phyloP scores from a whole-genome alignment of 2,113 vertebrate species.

The Pachypanchax playfairii region DNA sequence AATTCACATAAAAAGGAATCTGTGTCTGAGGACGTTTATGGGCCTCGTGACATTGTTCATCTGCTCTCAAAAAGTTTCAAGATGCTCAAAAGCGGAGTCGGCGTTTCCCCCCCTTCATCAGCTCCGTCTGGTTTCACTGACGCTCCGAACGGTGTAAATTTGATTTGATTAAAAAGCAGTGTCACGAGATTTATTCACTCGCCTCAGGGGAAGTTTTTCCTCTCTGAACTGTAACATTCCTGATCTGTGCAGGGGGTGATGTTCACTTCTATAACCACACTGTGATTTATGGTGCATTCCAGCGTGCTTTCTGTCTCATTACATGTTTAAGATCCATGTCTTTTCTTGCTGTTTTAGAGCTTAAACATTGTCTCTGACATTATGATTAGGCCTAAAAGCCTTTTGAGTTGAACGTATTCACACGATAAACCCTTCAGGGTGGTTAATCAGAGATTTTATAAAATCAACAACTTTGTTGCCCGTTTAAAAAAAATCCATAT shows the following conservation, averaged over 20 bases:
- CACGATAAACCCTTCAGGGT: too few relatives aligned
- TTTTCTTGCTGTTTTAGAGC: constrained; percentile 51
- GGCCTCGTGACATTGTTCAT: constrained; percentile 57
- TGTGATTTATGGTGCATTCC: constrained; percentile 41
- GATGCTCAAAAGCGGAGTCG: constrained; percentile 61
- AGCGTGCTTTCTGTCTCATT: constrained; percentile 32
- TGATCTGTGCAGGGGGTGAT: constrained; percentile 14
- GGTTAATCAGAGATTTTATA: too few relatives aligned
- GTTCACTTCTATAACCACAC: constrained; percentile 38
- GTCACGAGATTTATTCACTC: constrained; percentile 35
- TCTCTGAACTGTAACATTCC: constrained; percentile 32
- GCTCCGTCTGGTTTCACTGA: constrained; percentile 43
- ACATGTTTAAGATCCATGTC: constrained; percentile 60
- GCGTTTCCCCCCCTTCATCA: too few relatives aligned
- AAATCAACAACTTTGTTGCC: too few relatives aligned
- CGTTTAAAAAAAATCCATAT: too few relatives aligned
- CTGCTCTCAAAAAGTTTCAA: constrained; percentile 59
- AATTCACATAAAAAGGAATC: constrained; percentile 53
- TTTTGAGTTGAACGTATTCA: constrained; percentile 17
- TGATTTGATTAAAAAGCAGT: constrained; percentile 63
- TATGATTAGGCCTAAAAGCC: constrained; percentile 39
- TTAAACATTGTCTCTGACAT: constrained; percentile 51
- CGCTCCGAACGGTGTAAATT: constrained; percentile 56
- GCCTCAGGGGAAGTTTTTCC: constrained; percentile 30
- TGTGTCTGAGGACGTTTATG: constrained; percentile 58